Evolutionary conservation across 2,113 vertebrate genomes (phyloP).

Genomic region (Brachirus orientalis): DNA sequence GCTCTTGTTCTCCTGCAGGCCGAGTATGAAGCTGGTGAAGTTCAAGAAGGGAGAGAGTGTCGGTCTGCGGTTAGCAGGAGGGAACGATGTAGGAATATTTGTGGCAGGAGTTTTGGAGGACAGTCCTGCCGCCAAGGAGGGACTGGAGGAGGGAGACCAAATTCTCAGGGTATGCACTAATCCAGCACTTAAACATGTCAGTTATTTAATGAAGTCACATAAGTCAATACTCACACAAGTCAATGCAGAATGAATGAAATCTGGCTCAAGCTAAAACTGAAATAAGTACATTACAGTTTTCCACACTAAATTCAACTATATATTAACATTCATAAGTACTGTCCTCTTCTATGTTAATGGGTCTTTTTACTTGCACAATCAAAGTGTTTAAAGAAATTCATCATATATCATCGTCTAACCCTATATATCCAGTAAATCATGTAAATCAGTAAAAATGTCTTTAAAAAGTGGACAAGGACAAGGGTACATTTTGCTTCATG

Average conservation of each 20-base stretch:
- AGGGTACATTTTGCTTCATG: no score
- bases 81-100: slow-evolving; percentile 98
- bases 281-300: no score
- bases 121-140: slow-evolving; percentile 97
- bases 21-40: slow-evolving; percentile 99
- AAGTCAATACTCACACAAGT: no score
- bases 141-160: slow-evolving; percentile 97
- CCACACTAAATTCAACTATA: no score
- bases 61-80: slow-evolving; percentile 95
- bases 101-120: slow-evolving; percentile 98
- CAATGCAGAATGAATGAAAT: no score
- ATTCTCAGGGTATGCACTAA: slow-evolving; percentile 91
- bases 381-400: neutral
- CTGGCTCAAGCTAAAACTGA: no score
- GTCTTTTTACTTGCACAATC: neutral
- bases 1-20: slow-evolving; percentile 79
- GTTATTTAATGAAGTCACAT: neutral
- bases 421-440: no score
- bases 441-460: no score
- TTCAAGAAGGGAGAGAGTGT: slow-evolving; percentile 99
- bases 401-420: slow-evolving; percentile 24
- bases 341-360: no score
- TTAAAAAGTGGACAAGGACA: neutral
- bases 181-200: neutral
- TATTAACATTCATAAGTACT: no score